Conservation (phyloP, 1,140 invertebrate genomes). For the Brachionus angularis region DNA sequence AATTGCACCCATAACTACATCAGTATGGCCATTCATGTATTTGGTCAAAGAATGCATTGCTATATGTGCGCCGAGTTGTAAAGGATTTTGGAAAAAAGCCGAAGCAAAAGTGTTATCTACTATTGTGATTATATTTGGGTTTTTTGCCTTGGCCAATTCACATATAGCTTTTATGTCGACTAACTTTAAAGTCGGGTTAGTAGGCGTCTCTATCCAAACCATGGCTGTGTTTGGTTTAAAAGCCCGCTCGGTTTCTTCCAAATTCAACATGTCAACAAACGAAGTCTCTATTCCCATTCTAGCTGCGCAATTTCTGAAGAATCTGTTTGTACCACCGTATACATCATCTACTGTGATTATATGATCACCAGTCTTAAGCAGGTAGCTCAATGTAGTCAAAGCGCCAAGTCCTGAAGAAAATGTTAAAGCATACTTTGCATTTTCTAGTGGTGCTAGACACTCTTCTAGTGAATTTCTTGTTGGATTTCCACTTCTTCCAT, state of each 20-base stretch:
- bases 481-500: conserved; percentile 89
- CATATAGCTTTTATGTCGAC: conserved; percentile 76
- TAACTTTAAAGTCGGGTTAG: conserved; percentile 90
- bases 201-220: conserved; percentile 93
- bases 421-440: conserved; percentile 71
- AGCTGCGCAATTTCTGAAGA: conserved; percentile 62
- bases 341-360: conserved; percentile 67
- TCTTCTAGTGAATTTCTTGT: conserved; percentile 80
- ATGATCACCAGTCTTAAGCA: conserved; percentile 81
- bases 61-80: conserved; percentile 84
- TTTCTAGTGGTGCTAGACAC: conserved; percentile 82
- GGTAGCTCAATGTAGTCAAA: conserved; percentile 68
- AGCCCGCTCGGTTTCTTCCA: conserved; percentile 66
- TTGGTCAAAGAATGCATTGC: conserved; percentile 90
- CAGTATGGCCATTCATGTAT: conserved; percentile 95
- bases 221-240: conserved; percentile 81
- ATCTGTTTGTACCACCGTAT: conserved; percentile 65
- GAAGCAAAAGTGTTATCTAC: conserved; percentile 97
- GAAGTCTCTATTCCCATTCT: conserved; percentile 69
- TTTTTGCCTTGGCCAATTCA: conserved; percentile 62
- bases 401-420: conserved; percentile 88
- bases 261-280: conserved; percentile 76
- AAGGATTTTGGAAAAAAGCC: conserved; percentile 84
- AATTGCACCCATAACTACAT: conserved; percentile 84
- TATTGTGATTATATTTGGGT: conserved; percentile 71